Conservation (phyloP, 2,888 invertebrate genomes). For the Carcina quercana region DNA sequence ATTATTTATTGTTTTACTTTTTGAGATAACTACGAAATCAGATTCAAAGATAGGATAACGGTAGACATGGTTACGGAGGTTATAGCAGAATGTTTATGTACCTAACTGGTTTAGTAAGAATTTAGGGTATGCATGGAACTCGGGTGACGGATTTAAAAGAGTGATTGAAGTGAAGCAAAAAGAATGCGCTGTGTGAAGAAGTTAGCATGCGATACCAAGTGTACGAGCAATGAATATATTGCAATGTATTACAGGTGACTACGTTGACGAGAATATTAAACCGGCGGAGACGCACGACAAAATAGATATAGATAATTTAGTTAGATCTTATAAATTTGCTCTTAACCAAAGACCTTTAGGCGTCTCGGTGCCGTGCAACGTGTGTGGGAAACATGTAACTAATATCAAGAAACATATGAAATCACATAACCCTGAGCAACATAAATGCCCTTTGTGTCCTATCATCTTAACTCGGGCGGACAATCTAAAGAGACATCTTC, state of each 20-base stretch:
- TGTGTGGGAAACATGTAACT: conserved; percentile 79
- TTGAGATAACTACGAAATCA: not conserved
- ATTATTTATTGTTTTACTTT: conserved; percentile 2
- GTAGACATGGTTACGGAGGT: not conserved
- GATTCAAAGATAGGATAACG: conserved; percentile 1
- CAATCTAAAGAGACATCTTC: conserved; percentile 79
- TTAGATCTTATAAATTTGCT: conserved; percentile 50
- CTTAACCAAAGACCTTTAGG: conserved; percentile 39
- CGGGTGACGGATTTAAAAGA: conserved; percentile 17
- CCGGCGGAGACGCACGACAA: conserved; percentile 52
- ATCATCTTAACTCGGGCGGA: conserved; percentile 78
- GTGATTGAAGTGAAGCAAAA: conserved; percentile 12
- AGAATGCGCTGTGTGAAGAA: conserved; percentile 19
- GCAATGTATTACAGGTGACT: conserved; percentile 63
- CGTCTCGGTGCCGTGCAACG: conserved; percentile 72
- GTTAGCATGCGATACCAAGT: conserved; percentile 30
- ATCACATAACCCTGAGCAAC: conserved; percentile 77
- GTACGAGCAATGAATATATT: conserved; percentile 40
- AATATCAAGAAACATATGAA: conserved; percentile 81
- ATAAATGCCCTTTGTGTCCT: conserved; percentile 77
- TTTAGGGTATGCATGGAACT: conserved; percentile 33
- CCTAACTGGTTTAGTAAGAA: not conserved
- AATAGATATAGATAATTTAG: conserved; percentile 51
- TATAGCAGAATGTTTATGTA: not conserved
- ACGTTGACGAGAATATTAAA: conserved; percentile 62